Conservation (phyloP, 1,140 invertebrate genomes). For the Archivesica marissinica region DNA sequence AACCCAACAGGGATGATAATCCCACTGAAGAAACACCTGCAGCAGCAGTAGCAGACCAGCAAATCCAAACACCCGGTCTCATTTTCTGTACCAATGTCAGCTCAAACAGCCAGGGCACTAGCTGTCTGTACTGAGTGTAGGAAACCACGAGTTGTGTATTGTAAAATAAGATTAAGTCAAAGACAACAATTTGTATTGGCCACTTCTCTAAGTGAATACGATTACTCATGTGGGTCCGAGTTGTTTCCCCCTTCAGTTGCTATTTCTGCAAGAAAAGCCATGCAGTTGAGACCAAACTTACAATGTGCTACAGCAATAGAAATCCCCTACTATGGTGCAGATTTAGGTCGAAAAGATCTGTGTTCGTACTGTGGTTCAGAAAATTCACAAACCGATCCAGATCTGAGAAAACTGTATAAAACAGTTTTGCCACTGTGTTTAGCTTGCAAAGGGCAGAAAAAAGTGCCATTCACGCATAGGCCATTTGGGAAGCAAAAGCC, state of each 20-base stretch:
- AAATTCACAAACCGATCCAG: not conserved
- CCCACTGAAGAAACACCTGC: not conserved
- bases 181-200: slow-evolving; percentile 3
- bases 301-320: slow-evolving; percentile 19
- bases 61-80: not conserved
- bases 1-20: not conserved
- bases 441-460: not conserved
- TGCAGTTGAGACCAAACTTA: not conserved
- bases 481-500: not conserved
- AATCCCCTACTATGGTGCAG: slow-evolving; percentile 13
- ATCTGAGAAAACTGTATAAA: slow-evolving; percentile 4
- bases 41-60: not conserved
- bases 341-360: not conserved
- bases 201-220: not conserved
- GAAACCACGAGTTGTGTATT: slow-evolving; percentile 39
- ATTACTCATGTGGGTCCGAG: not conserved
- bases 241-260: not conserved
- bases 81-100: not conserved
- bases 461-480: not conserved
- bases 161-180: not conserved
- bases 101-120: not conserved
- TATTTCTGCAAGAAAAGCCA: not conserved
- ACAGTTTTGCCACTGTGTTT: slow-evolving; percentile 8
- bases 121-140: slow-evolving; percentile 9
- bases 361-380: not conserved